Evolutionary conservation across 2,888 invertebrate species (phyloP).

Genomic region (Gastracanthus pulcherrimus): DNA sequence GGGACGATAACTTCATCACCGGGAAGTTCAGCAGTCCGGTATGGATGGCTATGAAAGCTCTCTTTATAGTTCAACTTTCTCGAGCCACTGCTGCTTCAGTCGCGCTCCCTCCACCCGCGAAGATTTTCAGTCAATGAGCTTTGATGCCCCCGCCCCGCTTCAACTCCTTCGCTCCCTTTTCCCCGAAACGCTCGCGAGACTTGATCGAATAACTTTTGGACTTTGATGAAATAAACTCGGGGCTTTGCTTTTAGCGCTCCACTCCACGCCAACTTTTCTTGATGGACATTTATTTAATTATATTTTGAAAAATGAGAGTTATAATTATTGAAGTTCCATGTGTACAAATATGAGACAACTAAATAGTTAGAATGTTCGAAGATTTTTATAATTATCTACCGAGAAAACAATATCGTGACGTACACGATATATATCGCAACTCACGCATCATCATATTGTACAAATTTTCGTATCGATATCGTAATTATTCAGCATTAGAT

Average conservation of each 20-base stretch:
- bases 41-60: conserved; percentile 22
- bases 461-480: too few relatives aligned
- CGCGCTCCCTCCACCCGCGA: neutral
- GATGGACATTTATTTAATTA: conserved; percentile 23
- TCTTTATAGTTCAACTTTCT: conserved; percentile 30
- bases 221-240: conserved; percentile 43
- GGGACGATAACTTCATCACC: conserved; percentile 33
- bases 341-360: neutral
- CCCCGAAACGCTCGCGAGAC: neutral
- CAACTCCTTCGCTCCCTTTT: neutral
- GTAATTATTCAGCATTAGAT: too few relatives aligned
- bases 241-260: neutral
- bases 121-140: conserved; percentile 39
- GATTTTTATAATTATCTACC: too few relatives aligned
- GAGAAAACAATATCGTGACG: too few relatives aligned
- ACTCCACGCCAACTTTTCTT: neutral
- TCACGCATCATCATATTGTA: too few relatives aligned
- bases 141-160: neutral
- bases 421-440: too few relatives aligned
- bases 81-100: neutral
- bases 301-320: conserved; percentile 13
- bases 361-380: too few relatives aligned
- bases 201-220: conserved; percentile 47
- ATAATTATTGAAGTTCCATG: neutral
- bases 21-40: neutral